A percentile compares a stretch with the other conserved stretches of the same genome.
These are phyloP conservation scores for Diorhabda sublineata DNA, from an alignment of 1,140 invertebrate genomes.

Conservation along the genomic window DNA sequence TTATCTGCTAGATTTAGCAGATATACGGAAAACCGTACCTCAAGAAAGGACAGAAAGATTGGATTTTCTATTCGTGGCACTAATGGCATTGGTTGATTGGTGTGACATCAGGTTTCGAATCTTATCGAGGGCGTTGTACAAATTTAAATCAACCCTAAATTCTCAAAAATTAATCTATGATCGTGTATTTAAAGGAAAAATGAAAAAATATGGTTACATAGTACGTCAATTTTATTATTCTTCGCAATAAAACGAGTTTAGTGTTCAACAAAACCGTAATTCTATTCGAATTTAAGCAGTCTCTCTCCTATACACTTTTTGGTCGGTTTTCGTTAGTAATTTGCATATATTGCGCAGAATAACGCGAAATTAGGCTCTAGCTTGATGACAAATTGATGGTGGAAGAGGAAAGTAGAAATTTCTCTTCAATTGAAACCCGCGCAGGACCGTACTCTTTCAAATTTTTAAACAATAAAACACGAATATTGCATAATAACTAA, in stretches of 20 bases:
- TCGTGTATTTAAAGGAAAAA: too few species aligned
- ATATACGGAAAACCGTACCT: background rate
- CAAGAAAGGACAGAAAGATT: conserved; percentile 7
- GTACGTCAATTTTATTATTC: too few species aligned
- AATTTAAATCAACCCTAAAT: too few species aligned
- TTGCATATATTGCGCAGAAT: conserved; percentile 13
- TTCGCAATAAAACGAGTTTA: too few species aligned
- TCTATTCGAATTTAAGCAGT: background rate
- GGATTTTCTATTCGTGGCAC: background rate
- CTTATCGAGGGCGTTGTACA: too few species aligned
- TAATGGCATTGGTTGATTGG: background rate
- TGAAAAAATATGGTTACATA: too few species aligned
- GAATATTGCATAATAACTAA: too few species aligned
- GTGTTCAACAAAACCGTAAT: background rate
- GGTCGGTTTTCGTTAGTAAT: background rate
- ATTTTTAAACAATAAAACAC: too few species aligned
- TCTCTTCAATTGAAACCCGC: background rate
- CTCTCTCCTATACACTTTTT: background rate
- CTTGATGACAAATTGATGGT: conserved; percentile 9
- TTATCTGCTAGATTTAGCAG: conserved; percentile 12
- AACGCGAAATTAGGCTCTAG: conserved; percentile 8
- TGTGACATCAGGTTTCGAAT: background rate
- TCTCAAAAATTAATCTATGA: too few species aligned
- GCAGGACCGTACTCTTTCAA: background rate
- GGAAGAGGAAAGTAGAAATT: conserved; percentile 1